Percentiles rank a stretch among this genome's conserved stretches.
Evolutionary conservation across 2,797 vertebrate species (phyloP).

Genomic region (Enteromius thamalakanensis): DNA sequence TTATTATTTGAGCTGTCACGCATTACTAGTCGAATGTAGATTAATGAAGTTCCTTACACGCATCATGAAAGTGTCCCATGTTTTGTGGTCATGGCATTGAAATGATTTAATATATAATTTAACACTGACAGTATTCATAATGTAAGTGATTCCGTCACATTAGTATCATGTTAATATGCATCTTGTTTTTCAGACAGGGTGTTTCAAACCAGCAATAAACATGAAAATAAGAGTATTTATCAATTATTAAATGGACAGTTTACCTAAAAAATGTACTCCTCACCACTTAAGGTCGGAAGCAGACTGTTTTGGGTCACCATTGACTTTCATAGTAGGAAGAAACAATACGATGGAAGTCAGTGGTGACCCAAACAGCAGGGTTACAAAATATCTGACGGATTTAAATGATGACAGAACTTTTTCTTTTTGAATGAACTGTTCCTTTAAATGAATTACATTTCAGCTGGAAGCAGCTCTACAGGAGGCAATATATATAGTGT

Average conservation of each 20-base stretch:
- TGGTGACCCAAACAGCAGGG: no score
- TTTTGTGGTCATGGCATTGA: background rate
- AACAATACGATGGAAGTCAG: no score
- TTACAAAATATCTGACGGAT: no score
- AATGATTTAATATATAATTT: background rate
- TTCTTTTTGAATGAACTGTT: no score
- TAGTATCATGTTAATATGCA: background rate
- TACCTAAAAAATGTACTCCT: no score
- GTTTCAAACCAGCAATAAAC: background rate
- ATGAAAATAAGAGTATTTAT: background rate
- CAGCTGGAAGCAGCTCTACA: background rate
- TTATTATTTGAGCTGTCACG: background rate
- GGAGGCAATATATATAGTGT: background rate
- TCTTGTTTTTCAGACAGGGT: background rate
- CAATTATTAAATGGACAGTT: background rate
- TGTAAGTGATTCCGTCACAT: background rate
- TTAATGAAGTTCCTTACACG: background rate
- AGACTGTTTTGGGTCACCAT: no score
- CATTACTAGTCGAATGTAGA: background rate
- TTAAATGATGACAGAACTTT: no score
- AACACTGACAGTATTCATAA: background rate
- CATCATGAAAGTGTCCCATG: background rate
- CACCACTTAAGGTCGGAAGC: no score
- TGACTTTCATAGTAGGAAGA: no score
- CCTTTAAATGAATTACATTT: background rate